These are phyloP conservation scores for Rhipidura dahli DNA, from an alignment of 2,113 vertebrate species.

Conservation along the genomic window DNA sequence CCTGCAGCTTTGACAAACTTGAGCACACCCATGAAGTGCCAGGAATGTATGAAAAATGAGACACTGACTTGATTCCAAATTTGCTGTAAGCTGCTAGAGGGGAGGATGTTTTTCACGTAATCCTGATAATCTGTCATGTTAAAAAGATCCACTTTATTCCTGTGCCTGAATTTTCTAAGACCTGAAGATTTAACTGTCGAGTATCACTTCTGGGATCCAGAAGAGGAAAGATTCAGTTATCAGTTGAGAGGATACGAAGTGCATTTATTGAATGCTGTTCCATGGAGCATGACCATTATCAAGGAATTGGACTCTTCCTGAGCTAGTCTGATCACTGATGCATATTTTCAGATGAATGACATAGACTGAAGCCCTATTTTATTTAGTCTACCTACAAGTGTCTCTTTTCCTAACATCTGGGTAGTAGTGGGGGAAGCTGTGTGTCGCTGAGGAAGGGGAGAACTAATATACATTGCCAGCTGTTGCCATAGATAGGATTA, in stretches of 20 bases:
- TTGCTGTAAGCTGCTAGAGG: background rate
- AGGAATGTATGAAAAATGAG: background rate
- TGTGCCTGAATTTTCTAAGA: background rate
- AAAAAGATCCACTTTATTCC: background rate
- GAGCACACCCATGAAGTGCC: background rate
- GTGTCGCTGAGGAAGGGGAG: background rate
- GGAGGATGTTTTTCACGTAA: background rate
- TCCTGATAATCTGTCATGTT: background rate
- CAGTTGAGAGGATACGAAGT: background rate
- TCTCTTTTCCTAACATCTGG: background rate
- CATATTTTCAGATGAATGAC: background rate
- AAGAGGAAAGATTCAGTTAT: background rate
- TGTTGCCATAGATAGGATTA: background rate
- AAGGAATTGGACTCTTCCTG: background rate
- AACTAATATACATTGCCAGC: accelerated
- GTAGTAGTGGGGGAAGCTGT: background rate
- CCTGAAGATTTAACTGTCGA: background rate
- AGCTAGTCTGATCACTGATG: background rate
- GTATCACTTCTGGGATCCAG: background rate
- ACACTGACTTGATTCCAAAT: background rate
- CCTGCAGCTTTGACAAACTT: background rate
- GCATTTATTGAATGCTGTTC: background rate
- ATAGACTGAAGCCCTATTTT: background rate
- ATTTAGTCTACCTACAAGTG: background rate
- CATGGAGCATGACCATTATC: background rate